Base-by-base conservation (phyloP, 2,888 invertebrate genomes). In the Acleris cristana region DNA sequence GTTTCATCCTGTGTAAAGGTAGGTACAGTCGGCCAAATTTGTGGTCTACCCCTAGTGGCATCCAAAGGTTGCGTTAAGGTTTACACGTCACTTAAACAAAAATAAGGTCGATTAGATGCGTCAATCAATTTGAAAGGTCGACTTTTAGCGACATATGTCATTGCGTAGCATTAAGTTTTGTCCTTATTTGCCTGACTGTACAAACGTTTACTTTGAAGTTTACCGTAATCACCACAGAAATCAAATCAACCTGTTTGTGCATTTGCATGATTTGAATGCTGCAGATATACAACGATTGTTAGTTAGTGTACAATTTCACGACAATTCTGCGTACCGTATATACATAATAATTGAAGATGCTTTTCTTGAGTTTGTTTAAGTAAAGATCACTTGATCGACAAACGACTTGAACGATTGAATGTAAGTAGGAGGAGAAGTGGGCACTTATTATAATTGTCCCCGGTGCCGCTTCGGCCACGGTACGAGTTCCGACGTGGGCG, bases 401-500 rank as follows among this genome's bases (percentile, higher is more conserved):
- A 53, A 58, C 49, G 62, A 57, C 56, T 66, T 66, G 62, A 62
- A 53, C 48, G 48, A 63, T 63, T 67, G 62, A 63, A 67, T 67
- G 53, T 64, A 68, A 68, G 64, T 60, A 64, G 64, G 64, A 68
- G 54, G 68, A 64, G 65, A 62, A 70, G 64, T 67, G 70, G 55
- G 64, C 70, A 64, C 64, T 70, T 60, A 70, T 59, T 70, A 63
- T 65, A 69, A 65, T 70, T 69, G 65, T 56, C 67, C 53, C 48
- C 55, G 45, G 52, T 61, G 65, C 65, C 65, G 54, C 64, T 59
- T 30, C 19, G 45, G 26, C 63, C 63, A 30, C 54, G 51, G 65
- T 62, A 54, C 65, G 61, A 61, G 61, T 54, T 63, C 58, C 49
- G 45, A 49, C 65, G 69, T 69, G 69, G 72, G 77, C 74, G 85